These are phyloP conservation scores for Chaetophractus vellerosus DNA, from an alignment of 2,797 vertebrate species.

Conservation along the genomic window DNA sequence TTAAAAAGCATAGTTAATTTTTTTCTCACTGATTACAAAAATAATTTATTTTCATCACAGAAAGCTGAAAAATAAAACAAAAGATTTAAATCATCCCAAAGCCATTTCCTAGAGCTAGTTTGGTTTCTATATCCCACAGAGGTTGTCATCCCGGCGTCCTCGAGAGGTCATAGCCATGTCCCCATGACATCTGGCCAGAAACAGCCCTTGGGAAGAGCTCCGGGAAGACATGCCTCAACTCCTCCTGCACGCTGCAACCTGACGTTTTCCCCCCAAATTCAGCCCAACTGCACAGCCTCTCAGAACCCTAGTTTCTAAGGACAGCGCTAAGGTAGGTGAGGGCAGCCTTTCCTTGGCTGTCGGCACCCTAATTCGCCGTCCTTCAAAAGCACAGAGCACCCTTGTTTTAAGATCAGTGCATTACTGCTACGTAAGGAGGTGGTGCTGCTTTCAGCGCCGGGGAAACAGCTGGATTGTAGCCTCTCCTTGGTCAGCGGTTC, in stretches of 20 bases:
- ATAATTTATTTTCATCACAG: not conserved
- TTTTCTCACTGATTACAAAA: conserved; percentile 25
- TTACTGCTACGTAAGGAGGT: not conserved
- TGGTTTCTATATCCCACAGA: not conserved
- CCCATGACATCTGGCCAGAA: not conserved
- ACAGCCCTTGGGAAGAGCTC: not conserved
- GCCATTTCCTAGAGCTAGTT: not conserved
- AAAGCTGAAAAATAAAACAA: conserved; percentile 12
- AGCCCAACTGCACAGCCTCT: not conserved
- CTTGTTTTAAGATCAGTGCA: not conserved
- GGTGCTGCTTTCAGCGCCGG: not conserved
- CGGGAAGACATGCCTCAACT: not conserved
- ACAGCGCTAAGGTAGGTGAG: not conserved
- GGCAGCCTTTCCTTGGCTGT: not conserved
- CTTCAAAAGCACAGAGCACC: conserved; percentile 13
- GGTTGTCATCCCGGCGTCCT: not conserved
- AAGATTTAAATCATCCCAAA: not conserved
- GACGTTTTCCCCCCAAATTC: not conserved
- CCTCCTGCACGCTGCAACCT: not conserved
- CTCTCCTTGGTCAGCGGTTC: not conserved
- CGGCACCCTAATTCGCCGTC: not conserved
- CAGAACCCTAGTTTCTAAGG: not conserved
- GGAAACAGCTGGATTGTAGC: not conserved
- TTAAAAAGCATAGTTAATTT: not conserved
- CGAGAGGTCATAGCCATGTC: fast-evolving